Base-by-base conservation (phyloP, 2,797 vertebrate species). In the Esox masquinongy region DNA sequence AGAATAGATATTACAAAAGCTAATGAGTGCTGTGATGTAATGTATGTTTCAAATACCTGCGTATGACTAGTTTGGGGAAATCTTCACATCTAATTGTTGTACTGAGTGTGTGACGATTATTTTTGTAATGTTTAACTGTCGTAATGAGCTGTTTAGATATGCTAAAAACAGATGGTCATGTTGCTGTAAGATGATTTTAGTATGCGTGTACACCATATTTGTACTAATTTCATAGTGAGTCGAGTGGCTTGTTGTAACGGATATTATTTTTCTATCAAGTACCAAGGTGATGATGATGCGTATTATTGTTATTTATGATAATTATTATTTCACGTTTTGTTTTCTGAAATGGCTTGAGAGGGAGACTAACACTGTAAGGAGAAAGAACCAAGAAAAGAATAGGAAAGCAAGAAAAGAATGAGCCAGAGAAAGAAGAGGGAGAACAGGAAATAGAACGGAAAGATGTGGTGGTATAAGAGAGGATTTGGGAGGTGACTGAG, bases 21-120 rank as follows among this genome's bases (percentile, higher is more conserved):
- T 94, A 94, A 93, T 82, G 89, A 92, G 92, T 93, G 93, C 93
- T 93, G 94, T 94, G 92, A 93, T 90, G 88, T 93, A 88, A 74
- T 77, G 53, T 74, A 80, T 86, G 88, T 83, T 93, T 90, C 87
- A 91, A 88, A 84, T 93, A 92, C 90, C 87, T 89, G 80, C 81
- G 84, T 92, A 88, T 83, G 90, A 92, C 86, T 93, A 93, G 92
- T 91, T 88, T 81, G 88, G 90, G 87, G 87, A 82, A 89, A 87
- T 90, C 89, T 89, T 92, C 89, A 86, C 78, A 86, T 92, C 88
- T 89, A 91, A 92, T 92, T 90, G 89, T 92, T 91, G 91, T 93
- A 85, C 88, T 88, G 84, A 89, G 90, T 91, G 85, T 90, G 47
- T 31, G 34, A 70, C 29, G 19, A 79, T 90, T 87, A 89, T 86